These are phyloP conservation scores for Tympanuchus pallidicinctus DNA, from an alignment of 2,113 vertebrate species.

Conservation along the genomic window DNA sequence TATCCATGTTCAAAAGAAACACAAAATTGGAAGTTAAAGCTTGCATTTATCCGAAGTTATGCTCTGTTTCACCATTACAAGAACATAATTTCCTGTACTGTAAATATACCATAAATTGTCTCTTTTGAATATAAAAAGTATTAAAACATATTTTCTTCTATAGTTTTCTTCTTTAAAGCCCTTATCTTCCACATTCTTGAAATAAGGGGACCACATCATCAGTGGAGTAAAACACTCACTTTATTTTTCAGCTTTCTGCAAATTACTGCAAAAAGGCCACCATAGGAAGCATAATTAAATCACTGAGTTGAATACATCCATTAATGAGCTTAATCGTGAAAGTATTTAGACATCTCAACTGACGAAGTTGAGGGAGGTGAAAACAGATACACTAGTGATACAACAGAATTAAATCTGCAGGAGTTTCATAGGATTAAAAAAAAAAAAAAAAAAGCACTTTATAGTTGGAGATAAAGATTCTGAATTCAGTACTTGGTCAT, in stretches of 20 bases:
- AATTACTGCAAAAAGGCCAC: not conserved
- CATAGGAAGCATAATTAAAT: not conserved
- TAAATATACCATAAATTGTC: not conserved
- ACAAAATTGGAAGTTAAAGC: not conserved
- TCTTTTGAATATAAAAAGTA: not conserved
- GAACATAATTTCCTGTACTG: not conserved
- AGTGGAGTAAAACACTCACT: not conserved
- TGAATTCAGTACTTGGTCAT: constrained; percentile 14
- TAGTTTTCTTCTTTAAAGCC: not conserved
- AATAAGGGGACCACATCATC: fast-evolving
- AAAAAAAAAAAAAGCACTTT: not conserved
- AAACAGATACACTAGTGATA: not conserved
- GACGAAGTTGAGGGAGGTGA: not conserved
- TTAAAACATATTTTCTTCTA: not conserved
- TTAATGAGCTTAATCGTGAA: not conserved
- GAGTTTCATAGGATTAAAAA: not conserved
- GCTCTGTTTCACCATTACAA: not conserved
- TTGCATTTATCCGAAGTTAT: not conserved
- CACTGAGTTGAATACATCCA: not conserved
- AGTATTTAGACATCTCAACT: not conserved
- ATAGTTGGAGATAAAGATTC: not conserved
- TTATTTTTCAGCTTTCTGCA: not conserved
- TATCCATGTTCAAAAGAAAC: fast-evolving
- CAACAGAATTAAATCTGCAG: not conserved
- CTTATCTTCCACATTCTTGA: not conserved